phyloP scores from a whole-genome alignment of 1,140 invertebrate genomes.

The Sipha flava region DNA sequence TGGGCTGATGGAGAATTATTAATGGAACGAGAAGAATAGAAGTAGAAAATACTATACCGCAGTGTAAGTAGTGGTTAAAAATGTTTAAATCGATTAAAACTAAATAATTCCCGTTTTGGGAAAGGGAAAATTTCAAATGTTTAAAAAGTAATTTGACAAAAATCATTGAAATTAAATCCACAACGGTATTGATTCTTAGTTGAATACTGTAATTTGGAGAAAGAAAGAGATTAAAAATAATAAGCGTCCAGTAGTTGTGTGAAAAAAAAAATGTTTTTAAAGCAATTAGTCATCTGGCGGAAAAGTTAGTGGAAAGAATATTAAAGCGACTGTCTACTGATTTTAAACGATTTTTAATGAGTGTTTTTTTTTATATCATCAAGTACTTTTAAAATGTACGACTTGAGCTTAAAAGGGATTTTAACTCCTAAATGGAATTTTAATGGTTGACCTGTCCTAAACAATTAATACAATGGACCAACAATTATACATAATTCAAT shows the following conservation, averaged over 20 bases:
- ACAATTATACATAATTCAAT: not conserved
- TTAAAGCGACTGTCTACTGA: not conserved
- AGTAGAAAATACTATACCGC: not conserved
- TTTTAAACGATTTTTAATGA: slow-evolving; percentile 27
- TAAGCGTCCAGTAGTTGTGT: not conserved
- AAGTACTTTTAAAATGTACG: not conserved
- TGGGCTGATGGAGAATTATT: no score
- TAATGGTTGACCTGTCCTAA: not conserved
- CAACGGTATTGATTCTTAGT: no score
- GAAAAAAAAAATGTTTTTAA: not conserved
- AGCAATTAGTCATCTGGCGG: slow-evolving; percentile 13
- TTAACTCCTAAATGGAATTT: not conserved
- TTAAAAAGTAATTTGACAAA: not conserved
- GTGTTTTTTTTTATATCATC: not conserved
- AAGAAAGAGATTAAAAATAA: not conserved
- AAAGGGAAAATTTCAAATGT: not conserved
- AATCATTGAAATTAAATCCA: not conserved
- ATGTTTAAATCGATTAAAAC: not conserved
- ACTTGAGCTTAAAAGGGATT: not conserved
- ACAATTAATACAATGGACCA: slow-evolving; percentile 2
- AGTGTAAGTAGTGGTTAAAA: no score
- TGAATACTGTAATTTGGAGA: no score
- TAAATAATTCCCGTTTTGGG: not conserved
- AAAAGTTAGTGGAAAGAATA: not conserved
- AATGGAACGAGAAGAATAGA: not conserved